Evolutionary conservation across 2,113 vertebrate species (phyloP).

Genomic region (Silurus meridionalis): DNA sequence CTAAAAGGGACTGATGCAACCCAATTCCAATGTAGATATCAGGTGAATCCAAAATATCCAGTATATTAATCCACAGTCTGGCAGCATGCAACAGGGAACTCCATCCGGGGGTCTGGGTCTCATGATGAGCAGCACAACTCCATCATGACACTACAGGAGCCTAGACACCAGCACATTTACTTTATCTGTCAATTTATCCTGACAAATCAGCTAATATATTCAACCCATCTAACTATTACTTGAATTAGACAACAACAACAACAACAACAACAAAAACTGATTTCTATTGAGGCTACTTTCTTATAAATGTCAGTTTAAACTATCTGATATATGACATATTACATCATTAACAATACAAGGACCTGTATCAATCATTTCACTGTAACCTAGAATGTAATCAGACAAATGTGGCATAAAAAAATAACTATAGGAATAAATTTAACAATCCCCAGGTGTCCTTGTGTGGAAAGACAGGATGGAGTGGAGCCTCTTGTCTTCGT

Average conservation of each 20-base stretch:
- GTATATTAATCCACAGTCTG: not conserved
- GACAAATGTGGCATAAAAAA: not conserved
- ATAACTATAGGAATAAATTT: no score
- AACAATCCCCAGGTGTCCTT: constrained; percentile 53
- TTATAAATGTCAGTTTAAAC: not conserved
- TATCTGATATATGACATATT: not conserved
- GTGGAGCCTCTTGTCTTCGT: constrained; percentile 67
- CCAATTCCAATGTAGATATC: no score
- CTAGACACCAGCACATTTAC: not conserved
- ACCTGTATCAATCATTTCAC: not conserved
- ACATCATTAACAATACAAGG: not conserved
- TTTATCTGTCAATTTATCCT: no score
- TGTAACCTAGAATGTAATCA: no score
- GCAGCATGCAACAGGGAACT: not conserved
- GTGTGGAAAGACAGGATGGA: constrained; percentile 73
- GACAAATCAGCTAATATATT: no score
- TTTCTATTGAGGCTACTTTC: not conserved
- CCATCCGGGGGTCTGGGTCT: constrained; percentile 6
- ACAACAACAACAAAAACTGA: not conserved
- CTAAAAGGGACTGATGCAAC: no score
- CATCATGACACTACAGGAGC: constrained; percentile 14
- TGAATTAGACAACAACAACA: not conserved
- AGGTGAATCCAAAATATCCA: not conserved
- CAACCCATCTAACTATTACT: no score
- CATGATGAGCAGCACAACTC: constrained; percentile 8